These are phyloP conservation scores for Peromyscus maniculatus DNA, from an alignment of 2,113 vertebrate genomes.

Conservation along the genomic window DNA sequence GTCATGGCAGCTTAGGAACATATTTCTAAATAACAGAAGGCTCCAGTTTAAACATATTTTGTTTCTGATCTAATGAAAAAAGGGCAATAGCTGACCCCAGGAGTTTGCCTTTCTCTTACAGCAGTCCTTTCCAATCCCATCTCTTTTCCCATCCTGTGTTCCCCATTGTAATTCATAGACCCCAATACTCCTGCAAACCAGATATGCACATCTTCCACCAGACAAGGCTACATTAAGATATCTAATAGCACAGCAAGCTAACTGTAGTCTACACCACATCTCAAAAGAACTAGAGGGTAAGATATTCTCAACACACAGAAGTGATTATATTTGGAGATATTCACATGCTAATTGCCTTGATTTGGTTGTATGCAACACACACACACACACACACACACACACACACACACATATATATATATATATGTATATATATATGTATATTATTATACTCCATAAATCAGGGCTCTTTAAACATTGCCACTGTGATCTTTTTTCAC, in stretches of 20 bases:
- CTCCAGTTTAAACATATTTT: conserved; percentile 69
- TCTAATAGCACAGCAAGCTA: not conserved
- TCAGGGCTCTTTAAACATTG: not conserved
- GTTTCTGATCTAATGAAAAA: conserved; percentile 56
- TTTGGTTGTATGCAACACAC: not conserved
- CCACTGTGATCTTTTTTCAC: not conserved
- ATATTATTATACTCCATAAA: not conserved
- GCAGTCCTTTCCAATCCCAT: not conserved
- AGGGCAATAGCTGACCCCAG: not conserved
- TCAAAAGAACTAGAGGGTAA: not conserved
- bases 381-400: not conserved
- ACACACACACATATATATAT: not conserved
- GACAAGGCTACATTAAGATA: not conserved
- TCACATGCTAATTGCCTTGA: not conserved
- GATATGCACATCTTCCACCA: not conserved
- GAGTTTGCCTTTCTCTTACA: not conserved
- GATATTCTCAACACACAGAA: not conserved
- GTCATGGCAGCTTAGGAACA: conserved; percentile 19
- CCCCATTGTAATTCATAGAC: conserved; percentile 21
- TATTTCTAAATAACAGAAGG: conserved; percentile 31
- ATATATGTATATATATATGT: not conserved
- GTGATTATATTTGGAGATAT: not conserved
- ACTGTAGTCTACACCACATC: not conserved
- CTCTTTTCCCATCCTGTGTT: not conserved
- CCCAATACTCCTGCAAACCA: not conserved